These are phyloP conservation scores for Papilio elwesi DNA, from an alignment of 2,888 invertebrate genomes.

Conservation along the genomic window DNA sequence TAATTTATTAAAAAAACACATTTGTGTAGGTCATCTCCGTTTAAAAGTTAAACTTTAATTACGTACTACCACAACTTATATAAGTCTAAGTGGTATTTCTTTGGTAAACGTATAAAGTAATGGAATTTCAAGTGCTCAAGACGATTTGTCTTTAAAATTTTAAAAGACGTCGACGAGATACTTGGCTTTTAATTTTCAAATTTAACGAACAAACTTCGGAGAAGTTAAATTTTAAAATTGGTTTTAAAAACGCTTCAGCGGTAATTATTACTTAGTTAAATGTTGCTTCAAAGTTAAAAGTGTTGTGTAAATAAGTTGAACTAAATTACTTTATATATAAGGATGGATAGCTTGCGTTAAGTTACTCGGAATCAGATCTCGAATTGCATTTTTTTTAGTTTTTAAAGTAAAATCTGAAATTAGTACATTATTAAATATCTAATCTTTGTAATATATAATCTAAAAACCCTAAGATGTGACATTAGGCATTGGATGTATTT, in stretches of 20 bases:
- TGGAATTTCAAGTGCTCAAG: constrained; percentile 29
- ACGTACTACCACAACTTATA: constrained; percentile 1
- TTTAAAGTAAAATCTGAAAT: neutral
- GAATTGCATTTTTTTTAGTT: neutral
- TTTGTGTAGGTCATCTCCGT: neutral
- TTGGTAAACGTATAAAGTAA: constrained; percentile 27
- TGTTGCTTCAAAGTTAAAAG: constrained; percentile 33
- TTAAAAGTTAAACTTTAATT: constrained; percentile 7
- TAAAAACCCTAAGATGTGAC: no score
- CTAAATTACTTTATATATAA: constrained; percentile 55
- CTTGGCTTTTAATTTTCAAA: constrained; percentile 31
- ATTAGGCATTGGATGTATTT: neutral
- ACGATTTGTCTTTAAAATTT: constrained; percentile 27
- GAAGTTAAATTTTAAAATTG: constrained; percentile 25
- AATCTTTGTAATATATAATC: no score
- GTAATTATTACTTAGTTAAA: constrained; percentile 20
- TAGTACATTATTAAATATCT: neutral
- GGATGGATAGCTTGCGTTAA: neutral
- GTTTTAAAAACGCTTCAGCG: constrained; percentile 14
- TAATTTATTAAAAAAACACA: neutral
- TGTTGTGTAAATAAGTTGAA: constrained; percentile 63
- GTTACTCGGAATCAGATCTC: neutral
- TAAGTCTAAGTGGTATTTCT: constrained; percentile 17
- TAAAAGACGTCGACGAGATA: constrained; percentile 25
- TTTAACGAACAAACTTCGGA: constrained; percentile 25